Evolutionary conservation across 2,888 invertebrate genomes (phyloP).

Genomic region (Conomelus anceps): DNA sequence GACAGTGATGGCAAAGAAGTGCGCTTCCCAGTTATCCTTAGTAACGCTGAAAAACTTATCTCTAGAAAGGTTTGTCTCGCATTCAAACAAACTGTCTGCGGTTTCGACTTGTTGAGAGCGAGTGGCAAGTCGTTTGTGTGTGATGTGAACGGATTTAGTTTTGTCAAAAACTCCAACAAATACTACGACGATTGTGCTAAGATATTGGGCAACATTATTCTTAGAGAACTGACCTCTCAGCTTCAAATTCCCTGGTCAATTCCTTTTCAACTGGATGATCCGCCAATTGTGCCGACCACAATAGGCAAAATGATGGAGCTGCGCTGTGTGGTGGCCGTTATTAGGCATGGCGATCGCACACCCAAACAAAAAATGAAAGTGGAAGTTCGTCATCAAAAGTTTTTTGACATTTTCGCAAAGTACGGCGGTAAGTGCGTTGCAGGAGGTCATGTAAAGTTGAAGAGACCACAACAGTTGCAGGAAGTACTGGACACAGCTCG

Average conservation of each 20-base stretch:
- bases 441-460: constrained; percentile 93
- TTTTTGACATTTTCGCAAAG: constrained; percentile 97
- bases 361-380: constrained; percentile 99
- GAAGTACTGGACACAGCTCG: constrained; percentile 96
- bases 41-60: constrained; percentile 94
- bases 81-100: constrained; percentile 97
- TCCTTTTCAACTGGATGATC: constrained; percentile 95
- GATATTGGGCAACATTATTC: constrained; percentile 95
- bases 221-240: constrained; percentile 88
- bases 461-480: constrained; percentile 92
- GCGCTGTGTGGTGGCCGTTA: constrained; percentile 94
- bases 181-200: constrained; percentile 99
- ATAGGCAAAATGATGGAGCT: constrained; percentile 95
- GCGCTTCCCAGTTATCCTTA: constrained; percentile 95
- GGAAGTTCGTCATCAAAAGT: constrained; percentile 94
- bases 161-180: constrained; percentile 98
- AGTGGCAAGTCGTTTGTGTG: constrained; percentile 99
- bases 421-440: constrained; percentile 81
- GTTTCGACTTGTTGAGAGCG: constrained; percentile 73
- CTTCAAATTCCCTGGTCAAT: constrained; percentile 96
- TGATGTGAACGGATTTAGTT: constrained; percentile 99
- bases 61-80: constrained; percentile 95
- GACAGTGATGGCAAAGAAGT: constrained; percentile 98
- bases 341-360: constrained; percentile 95
- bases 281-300: constrained; percentile 97